phyloP scores from a whole-genome alignment of 2,888 invertebrate species.

The Himalopsyche tibetana region DNA sequence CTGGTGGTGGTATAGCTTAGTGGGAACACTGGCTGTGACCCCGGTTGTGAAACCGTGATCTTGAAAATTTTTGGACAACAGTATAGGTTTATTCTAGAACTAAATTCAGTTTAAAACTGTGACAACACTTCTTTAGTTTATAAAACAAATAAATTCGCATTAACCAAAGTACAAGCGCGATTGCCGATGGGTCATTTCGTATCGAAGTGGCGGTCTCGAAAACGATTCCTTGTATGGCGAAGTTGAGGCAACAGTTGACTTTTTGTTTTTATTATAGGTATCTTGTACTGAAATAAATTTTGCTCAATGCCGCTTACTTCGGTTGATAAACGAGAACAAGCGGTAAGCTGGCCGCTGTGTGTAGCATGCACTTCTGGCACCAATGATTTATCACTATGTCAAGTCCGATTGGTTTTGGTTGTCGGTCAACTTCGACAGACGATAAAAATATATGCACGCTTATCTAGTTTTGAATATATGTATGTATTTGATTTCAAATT shows the following conservation, averaged over 20 bases:
- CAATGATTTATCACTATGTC: neutral
- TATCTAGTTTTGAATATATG: too few species aligned
- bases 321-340: neutral
- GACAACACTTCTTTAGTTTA: too few species aligned
- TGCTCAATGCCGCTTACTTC: neutral
- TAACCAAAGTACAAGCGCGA: neutral
- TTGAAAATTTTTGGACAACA: too few species aligned
- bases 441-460: neutral
- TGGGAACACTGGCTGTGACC: too few species aligned
- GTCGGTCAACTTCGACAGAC: neutral
- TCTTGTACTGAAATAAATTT: slow-evolving; percentile 16
- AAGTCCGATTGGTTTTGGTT: neutral
- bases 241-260: neutral
- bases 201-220: neutral
- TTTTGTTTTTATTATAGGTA: neutral
- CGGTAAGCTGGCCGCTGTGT: neutral
- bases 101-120: too few species aligned
- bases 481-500: too few species aligned
- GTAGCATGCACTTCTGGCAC: slow-evolving; percentile 15
- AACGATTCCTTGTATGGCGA: slow-evolving; percentile 10
- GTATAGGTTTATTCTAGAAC: too few species aligned
- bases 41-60: too few species aligned
- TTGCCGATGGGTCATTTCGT: neutral
- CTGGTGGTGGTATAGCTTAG: too few species aligned
- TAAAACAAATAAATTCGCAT: too few species aligned